phyloP scores from a whole-genome alignment of 2,797 vertebrate genomes.

The Amazonetta brasiliensis region DNA sequence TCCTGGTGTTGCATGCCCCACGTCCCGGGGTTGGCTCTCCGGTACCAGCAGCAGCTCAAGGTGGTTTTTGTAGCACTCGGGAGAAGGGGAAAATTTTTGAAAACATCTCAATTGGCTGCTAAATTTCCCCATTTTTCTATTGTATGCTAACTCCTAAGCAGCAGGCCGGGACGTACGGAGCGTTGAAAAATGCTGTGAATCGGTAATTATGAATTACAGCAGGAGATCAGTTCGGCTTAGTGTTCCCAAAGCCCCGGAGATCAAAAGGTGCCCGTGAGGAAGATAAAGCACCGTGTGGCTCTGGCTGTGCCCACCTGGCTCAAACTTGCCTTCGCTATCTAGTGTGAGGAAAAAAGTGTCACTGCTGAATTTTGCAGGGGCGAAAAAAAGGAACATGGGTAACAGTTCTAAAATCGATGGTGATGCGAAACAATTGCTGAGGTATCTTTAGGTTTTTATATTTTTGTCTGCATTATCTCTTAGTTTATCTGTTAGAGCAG shows the following conservation, averaged over 20 bases:
- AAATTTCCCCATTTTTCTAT: slow-evolving; percentile 18
- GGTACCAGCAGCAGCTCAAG: neutral
- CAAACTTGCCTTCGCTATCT: slow-evolving; percentile 63
- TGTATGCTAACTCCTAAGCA: slow-evolving; percentile 15
- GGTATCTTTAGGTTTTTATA: neutral
- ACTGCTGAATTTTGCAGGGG: neutral
- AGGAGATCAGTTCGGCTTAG: slow-evolving; percentile 70
- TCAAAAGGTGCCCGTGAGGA: slow-evolving; percentile 73
- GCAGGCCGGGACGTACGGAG: slow-evolving; percentile 21
- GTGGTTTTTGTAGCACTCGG: rapidly evolving
- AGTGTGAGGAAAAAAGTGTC: slow-evolving; percentile 43
- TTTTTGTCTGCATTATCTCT: neutral
- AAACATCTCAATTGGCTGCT: neutral
- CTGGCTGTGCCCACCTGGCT: slow-evolving; percentile 68
- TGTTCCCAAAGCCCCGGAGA: slow-evolving; percentile 61
- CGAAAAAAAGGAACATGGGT: neutral
- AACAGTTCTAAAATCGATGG: slow-evolving; percentile 54
- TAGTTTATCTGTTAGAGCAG: neutral
- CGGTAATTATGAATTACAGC: slow-evolving; percentile 65
- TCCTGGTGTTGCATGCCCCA: neutral
- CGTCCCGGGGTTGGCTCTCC: neutral
- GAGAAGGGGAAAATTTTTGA: neutral
- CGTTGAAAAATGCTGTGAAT: slow-evolving; percentile 55
- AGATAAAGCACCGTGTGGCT: slow-evolving; percentile 56
- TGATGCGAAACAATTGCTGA: neutral